Evolutionary conservation across 2,888 invertebrate species (phyloP), one percentile per base, ranked within the genome.

Genomic region (Dynastes grantii): DNA sequence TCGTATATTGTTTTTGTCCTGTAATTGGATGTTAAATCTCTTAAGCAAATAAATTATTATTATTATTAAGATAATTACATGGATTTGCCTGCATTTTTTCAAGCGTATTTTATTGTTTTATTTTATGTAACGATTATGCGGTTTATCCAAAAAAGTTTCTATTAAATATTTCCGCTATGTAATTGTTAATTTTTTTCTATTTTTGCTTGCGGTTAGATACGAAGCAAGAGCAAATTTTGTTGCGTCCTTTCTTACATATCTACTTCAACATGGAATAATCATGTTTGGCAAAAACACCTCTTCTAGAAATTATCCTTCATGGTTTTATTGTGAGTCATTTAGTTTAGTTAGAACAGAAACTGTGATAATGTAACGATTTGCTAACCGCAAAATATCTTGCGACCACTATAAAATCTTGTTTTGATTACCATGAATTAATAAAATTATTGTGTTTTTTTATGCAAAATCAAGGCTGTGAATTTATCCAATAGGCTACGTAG

Each of bases 81-180:
- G 22, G 22, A 22, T 22, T 53, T 70, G 45, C 49, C 9, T 68
- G 37, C 13, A 51, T 11, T 45, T 68, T 68, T 49, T 27, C n/a
- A 16, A 49, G 11, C 8, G 5, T 51, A 51, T 3, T 61, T 22
- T 16, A 67, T 67, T 16, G 13, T n/a, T 22, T 49, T 22, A 16
- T 22, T 40, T 68, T 68, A 22, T 68, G 49, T 49, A 29, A 16
- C 11, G 29, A 68, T 68, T 68, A 13, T 32, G 63, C 32, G 63
- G 63, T 63, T 63, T 13, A 6, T 63, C 27, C 1, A 32, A 63
- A 45, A 68, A 51, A 27, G 51, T 3, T 51, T 13, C 2, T 29
- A 29, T 68, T 68, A 29, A 49, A 67, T 51, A 29, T 49, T 51
- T 29, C 22, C 27, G 68, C 40, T 53, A 9, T 11, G 29, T 51